Base-by-base conservation (phyloP, 37 sponge, comb jelly and placozoan genomes). In the Cliona cf. orientalis region DNA sequence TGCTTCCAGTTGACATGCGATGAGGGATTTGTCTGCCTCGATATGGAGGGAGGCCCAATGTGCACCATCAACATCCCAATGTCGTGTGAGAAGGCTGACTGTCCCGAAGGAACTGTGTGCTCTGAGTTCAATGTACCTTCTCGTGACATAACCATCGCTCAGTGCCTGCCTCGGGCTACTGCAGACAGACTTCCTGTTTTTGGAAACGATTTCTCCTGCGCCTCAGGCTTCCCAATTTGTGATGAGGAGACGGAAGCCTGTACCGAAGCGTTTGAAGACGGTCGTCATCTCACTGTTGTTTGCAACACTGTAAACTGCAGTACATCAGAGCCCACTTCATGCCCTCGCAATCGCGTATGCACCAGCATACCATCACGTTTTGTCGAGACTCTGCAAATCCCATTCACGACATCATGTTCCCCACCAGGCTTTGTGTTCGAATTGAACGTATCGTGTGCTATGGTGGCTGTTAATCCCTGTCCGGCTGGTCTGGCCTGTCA, bases 361-460 rank as follows among this genome's bases (percentile, higher is more conserved):
- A 49, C 26, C 23, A 28, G 23, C 23, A n/a, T 61, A 25, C 63
- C 63, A n/a, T 14, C 53, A 49, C 9, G 14, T 14, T 49, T 49
- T 49, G 53, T 49, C 14, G 63, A 61, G 7, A 6, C 7, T 61
- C 63, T 61, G 17, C 22, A 61, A 25, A n/a, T n/a, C 23, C 63
- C 63, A n/a, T 61, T 61, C 28, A 28, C 63, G 26, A 61, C 63
- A n/a, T 61, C 63, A n/a, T 61, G 63, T 28, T 6, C 23, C 23
- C 26, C 26, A n/a, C 63, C 63, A n/a, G 28, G 26, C 6, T 61
- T n/a, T n/a, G 63, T 14, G 9, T 49, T 19, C 14, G 53, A 14
- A 49, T 9, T 9, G 9, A 49, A 49, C 53, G 9, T 9, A 19
- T 19, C 53, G 6, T 19, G 55, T 49, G 55, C 17, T 49, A 19